phyloP scores from a whole-genome alignment of 2,888 invertebrate species.

The Leucozona laternaria region DNA sequence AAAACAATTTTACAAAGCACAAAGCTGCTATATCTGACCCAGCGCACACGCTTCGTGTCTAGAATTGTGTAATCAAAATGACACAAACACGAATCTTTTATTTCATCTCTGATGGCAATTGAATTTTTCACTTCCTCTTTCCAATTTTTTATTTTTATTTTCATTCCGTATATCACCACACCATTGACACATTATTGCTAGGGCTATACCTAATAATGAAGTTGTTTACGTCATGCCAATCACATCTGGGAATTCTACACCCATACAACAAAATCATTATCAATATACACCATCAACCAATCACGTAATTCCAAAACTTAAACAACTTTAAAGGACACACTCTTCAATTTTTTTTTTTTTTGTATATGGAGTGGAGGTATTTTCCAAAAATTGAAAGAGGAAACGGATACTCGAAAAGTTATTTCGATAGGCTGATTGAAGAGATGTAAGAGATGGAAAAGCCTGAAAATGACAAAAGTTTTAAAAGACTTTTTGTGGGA shows the following conservation, averaged over 20 bases:
- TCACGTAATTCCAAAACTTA: conserved; percentile 2
- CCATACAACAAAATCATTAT: not conserved
- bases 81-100: conserved; percentile 10
- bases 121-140: conserved; percentile 16
- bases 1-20: not conserved
- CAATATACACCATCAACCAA: not conserved
- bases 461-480: conserved; percentile 28
- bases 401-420: conserved; percentile 22
- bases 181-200: conserved; percentile 44
- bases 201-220: conserved; percentile 56
- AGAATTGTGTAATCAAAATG: conserved; percentile 12
- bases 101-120: conserved; percentile 4
- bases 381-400: conserved; percentile 20
- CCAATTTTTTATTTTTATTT: conserved; percentile 5
- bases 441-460: not conserved
- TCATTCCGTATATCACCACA: conserved; percentile 13
- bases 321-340: conserved; percentile 26
- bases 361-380: not conserved
- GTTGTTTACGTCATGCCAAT: conserved; percentile 59
- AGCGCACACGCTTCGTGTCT: not conserved
- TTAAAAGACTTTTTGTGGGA: conserved; percentile 3
- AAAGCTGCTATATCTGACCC: not conserved
- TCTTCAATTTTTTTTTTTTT: not conserved
- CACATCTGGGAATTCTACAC: conserved; percentile 45
- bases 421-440: conserved; percentile 19